Conservation (phyloP, 2,888 invertebrate species). For the Acronicta aceris region DNA sequence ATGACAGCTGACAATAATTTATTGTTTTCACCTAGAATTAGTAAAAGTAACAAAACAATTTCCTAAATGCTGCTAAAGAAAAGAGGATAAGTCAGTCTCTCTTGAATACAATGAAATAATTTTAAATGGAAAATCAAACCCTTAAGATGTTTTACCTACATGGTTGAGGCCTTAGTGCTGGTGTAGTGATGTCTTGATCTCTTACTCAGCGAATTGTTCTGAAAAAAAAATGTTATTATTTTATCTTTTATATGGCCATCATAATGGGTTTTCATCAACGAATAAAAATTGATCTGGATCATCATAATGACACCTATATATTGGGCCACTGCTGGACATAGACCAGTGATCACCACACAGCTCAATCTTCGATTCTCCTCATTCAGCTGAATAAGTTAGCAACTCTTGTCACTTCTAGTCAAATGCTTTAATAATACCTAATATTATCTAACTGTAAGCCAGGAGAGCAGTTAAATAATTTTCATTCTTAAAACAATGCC, state of each 20-base stretch:
- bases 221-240: conserved; percentile 50
- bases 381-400: too few relatives aligned
- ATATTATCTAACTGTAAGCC: too few relatives aligned
- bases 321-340: too few relatives aligned
- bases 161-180: conserved; percentile 61
- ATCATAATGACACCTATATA: too few relatives aligned
- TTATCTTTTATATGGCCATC: neutral
- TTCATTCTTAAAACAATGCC: too few relatives aligned
- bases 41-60: conserved; percentile 80
- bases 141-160: conserved; percentile 74
- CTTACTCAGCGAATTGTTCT: conserved; percentile 79
- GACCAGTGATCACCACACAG: too few relatives aligned
- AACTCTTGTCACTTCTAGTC: too few relatives aligned
- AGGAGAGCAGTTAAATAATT: too few relatives aligned
- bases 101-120: conserved; percentile 81
- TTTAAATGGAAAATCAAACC: conserved; percentile 78
- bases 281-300: too few relatives aligned
- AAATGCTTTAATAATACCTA: too few relatives aligned
- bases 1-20: conserved; percentile 69
- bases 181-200: conserved; percentile 38
- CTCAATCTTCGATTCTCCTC: too few relatives aligned
- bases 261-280: too few relatives aligned
- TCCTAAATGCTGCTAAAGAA: conserved; percentile 86
- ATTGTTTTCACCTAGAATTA: conserved; percentile 67
- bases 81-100: conserved; percentile 86